phyloP scores from a whole-genome alignment of 2,888 invertebrate genomes.

The Cantharis flavilabris region DNA sequence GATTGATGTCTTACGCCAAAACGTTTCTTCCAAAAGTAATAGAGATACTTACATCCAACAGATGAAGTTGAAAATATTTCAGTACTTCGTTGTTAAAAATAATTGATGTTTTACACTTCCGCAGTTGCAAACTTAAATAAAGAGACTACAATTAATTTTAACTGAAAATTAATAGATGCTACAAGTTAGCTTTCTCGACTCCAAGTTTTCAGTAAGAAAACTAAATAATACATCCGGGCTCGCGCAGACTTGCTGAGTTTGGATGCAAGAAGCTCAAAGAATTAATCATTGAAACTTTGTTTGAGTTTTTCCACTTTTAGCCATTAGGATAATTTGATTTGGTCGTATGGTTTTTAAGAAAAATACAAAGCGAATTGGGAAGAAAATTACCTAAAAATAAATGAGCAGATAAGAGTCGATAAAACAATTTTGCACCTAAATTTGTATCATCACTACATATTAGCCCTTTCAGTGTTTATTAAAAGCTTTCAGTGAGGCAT shows the following conservation, averaged over 20 bases:
- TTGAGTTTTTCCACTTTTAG: background rate
- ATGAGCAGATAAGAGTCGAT: background rate
- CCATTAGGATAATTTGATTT: background rate
- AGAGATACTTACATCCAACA: background rate
- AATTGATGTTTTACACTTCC: background rate
- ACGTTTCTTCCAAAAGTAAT: background rate
- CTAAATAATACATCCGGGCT: background rate
- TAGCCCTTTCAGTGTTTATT: constrained; percentile 16
- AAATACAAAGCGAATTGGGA: background rate
- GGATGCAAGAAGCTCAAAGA: background rate
- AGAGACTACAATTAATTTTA: background rate
- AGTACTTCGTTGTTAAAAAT: background rate
- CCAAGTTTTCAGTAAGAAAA: background rate
- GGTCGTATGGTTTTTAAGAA: background rate
- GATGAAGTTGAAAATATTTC: background rate
- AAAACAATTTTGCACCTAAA: constrained; percentile 8
- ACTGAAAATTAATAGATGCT: background rate
- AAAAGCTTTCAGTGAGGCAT: constrained; percentile 14
- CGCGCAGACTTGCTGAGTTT: background rate
- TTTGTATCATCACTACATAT: constrained; percentile 8
- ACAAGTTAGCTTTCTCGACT: background rate
- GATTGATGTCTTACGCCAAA: background rate
- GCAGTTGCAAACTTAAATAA: background rate
- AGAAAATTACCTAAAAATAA: background rate
- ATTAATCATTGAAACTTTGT: background rate